Percentiles rank a stretch among this genome's conserved stretches.
phyloP scores from a whole-genome alignment of 2,113 vertebrate species.

The Procapra przewalskii region DNA sequence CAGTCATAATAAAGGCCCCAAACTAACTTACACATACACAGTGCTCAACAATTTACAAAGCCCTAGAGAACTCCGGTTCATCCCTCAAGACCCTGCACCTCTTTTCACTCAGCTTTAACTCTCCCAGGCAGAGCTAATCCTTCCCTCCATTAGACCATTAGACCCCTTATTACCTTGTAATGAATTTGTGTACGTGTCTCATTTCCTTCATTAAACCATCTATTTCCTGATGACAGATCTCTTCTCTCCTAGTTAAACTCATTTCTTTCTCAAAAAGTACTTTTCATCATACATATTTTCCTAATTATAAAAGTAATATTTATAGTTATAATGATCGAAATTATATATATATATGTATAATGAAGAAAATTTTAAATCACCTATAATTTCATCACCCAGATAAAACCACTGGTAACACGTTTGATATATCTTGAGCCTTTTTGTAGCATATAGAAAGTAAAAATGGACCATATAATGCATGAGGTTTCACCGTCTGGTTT shows the following conservation, averaged over 20 bases:
- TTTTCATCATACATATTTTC: conserved; percentile 29
- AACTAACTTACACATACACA: conserved; percentile 16
- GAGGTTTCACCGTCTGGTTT: background rate
- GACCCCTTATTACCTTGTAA: background rate
- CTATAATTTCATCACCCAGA: conserved; percentile 18
- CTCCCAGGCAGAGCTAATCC: conserved; percentile 11
- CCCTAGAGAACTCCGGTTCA: conserved; percentile 54
- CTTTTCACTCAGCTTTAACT: conserved; percentile 22
- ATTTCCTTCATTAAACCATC: conserved; percentile 27
- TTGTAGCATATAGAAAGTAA: background rate
- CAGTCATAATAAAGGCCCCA: conserved; percentile 23
- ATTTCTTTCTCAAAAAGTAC: conserved; percentile 32
- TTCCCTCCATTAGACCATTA: conserved; percentile 18
- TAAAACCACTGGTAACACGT: background rate
- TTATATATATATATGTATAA: background rate
- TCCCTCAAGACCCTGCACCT: conserved; percentile 40
- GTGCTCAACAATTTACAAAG: conserved; percentile 52
- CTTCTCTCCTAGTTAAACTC: conserved; percentile 29
- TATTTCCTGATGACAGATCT: background rate
- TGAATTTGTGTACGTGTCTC: conserved; percentile 6
- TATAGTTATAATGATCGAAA: background rate
- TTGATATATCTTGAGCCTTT: background rate
- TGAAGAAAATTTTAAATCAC: background rate
- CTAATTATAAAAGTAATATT: conserved; percentile 11
- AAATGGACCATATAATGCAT: background rate